A percentile compares a stretch with the other conserved stretches of the same genome.
Evolutionary conservation across 2,797 vertebrate species (phyloP).

Genomic region (Mormyrops boulengeri): DNA sequence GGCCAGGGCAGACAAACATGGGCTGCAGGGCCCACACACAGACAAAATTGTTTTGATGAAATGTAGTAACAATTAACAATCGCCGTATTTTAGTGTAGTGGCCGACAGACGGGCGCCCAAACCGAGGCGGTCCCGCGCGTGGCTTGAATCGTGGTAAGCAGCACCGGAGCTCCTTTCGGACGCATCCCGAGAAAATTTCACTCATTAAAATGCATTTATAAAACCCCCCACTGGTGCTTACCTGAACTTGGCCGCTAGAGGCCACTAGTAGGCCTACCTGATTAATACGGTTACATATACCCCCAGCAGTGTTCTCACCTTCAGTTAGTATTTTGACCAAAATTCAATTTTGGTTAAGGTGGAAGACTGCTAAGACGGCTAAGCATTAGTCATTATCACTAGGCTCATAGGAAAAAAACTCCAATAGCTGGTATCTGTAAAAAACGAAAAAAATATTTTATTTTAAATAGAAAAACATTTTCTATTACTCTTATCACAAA

Average conservation of each 20-base stretch:
- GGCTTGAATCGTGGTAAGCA: neutral
- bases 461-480: constrained; percentile 62
- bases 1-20: neutral
- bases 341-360: no score
- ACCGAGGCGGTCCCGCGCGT: neutral
- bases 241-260: neutral
- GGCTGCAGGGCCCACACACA: neutral
- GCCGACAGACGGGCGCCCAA: neutral
- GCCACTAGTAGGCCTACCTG: neutral
- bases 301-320: neutral
- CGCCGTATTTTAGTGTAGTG: neutral
- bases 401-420: neutral
- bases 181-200: neutral
- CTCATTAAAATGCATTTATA: neutral
- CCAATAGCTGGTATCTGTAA: neutral
- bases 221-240: neutral
- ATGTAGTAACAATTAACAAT: neutral
- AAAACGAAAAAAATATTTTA: constrained; percentile 17
- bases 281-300: neutral
- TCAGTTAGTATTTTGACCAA: neutral
- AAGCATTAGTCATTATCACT: neutral
- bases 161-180: neutral
- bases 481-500: constrained; percentile 74
- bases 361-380: no score
- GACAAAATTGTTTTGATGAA: neutral